Conservation (phyloP, 2,113 vertebrate species). For the Apeltes quadracus region DNA sequence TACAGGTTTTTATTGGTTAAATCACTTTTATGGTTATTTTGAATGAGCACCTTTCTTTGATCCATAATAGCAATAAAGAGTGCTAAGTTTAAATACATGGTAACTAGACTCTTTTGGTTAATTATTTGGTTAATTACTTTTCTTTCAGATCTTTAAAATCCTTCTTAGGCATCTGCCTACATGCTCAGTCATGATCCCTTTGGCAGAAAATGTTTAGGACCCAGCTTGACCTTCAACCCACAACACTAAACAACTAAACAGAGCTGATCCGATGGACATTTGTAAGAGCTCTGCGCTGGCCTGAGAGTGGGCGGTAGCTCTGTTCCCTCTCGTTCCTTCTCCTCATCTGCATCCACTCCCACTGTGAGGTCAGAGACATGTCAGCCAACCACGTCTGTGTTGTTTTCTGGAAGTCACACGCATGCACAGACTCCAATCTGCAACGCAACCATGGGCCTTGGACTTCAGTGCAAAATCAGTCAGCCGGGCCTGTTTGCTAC, state of each 20-base stretch:
- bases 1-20: slow-evolving; percentile 29
- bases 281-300: slow-evolving; percentile 58
- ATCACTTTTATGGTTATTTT: slow-evolving; percentile 38
- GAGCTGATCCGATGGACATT: slow-evolving; percentile 42
- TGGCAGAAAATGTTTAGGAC: slow-evolving; percentile 21
- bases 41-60: neutral
- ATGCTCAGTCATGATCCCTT: slow-evolving; percentile 2
- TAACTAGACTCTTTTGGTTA: neutral
- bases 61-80: neutral
- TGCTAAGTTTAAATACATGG: slow-evolving; percentile 1
- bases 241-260: slow-evolving; percentile 26
- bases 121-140: neutral
- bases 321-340: slow-evolving; percentile 64
- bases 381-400: slow-evolving; percentile 45
- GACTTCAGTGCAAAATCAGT: neutral
- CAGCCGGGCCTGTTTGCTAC: neutral
- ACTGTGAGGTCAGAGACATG: slow-evolving; percentile 62
- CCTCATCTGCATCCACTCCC: slow-evolving; percentile 69
- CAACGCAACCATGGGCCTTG: neutral
- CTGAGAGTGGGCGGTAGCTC: slow-evolving; percentile 69
- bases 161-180: slow-evolving; percentile 16
- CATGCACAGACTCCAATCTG: neutral
- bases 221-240: slow-evolving; percentile 35
- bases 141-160: slow-evolving; percentile 14
- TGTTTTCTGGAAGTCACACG: slow-evolving; percentile 23